Base-by-base conservation (phyloP, 1,140 invertebrate species). In the Rhopalosiphum maidis region DNA sequence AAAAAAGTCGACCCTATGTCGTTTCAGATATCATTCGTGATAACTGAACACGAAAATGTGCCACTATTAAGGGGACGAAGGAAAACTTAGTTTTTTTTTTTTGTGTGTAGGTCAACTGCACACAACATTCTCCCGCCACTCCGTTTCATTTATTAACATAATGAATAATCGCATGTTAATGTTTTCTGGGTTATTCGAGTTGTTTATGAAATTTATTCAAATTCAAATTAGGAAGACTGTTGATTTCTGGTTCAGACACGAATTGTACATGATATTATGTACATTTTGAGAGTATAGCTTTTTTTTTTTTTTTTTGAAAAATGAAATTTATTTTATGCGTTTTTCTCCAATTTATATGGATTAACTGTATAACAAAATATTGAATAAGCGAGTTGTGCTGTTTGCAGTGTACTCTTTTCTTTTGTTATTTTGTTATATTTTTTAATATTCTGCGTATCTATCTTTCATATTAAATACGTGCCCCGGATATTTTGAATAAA, bases 111-210 rank as follows among this genome's bases (percentile, higher is more conserved):
- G 91, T 93, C 48, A 93, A 86, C 48, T 41, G 41, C 30, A 55
- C 35, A 41, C 30, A 83, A 85, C n/a, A 92, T 51, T 51, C 21
- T 37, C 4, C 90, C 82, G 6, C 48, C 25, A 23, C n/a, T 77
- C 11, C 21, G 15, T 92, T 93, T 86, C 51, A 25, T 93, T 86
- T 93, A 93, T 93, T 85, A 93, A 93, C 91, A 93, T 93, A 85
- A 93, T 54, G 77, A 85, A 85, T 86, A 55, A 54, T 54, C 23
- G 48, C 91, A 93, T 85, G 77, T 82, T 85, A 15, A 93, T 35
- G 82, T 1, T 92, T 85, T 85, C 37, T 5, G 7, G 54, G 88
- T 43, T 90, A 68, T 90, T 90, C n/a, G 15, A 92, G n/a, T 83
- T 86, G 21, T 37, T n/a, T 30, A 43, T 35, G n/a, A 77, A 77